Percentiles rank a stretch among this genome's conserved stretches.
Conservation (phyloP, 2,888 invertebrate genomes). For the Ellobium chinense region DNA sequence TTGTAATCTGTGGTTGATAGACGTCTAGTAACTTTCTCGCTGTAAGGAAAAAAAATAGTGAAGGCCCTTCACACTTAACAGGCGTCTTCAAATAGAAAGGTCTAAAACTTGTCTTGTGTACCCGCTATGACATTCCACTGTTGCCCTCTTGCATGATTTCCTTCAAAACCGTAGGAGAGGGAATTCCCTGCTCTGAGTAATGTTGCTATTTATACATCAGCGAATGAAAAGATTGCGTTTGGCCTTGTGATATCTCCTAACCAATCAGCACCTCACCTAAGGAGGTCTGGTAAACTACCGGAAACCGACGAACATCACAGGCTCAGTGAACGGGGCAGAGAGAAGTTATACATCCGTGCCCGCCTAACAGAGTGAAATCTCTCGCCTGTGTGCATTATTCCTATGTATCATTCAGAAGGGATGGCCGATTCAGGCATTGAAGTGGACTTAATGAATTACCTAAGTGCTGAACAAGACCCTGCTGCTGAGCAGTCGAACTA, state of each 20-base stretch:
- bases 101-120: no score
- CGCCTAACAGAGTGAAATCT: no score
- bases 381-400: not conserved
- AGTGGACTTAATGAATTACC: slow-evolving; percentile 56
- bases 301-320: not conserved
- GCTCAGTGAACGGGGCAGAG: not conserved
- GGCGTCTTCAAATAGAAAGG: no score
- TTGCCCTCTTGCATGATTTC: no score
- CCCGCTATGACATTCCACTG: no score
- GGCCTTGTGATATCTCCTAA: not conserved
- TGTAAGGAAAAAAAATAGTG: no score
- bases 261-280: not conserved
- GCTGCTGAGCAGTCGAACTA: slow-evolving; percentile 46
- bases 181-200: not conserved
- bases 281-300: no score
- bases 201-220: not conserved
- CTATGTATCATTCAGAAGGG: slow-evolving; percentile 32
- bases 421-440: slow-evolving; percentile 70
- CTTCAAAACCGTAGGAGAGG: not conserved
- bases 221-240: not conserved
- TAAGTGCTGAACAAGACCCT: slow-evolving; percentile 49
- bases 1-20: no score
- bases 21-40: no score
- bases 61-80: no score
- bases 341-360: no score